Base-by-base conservation (phyloP, 2,888 invertebrate genomes). In the Andricus curvator region DNA sequence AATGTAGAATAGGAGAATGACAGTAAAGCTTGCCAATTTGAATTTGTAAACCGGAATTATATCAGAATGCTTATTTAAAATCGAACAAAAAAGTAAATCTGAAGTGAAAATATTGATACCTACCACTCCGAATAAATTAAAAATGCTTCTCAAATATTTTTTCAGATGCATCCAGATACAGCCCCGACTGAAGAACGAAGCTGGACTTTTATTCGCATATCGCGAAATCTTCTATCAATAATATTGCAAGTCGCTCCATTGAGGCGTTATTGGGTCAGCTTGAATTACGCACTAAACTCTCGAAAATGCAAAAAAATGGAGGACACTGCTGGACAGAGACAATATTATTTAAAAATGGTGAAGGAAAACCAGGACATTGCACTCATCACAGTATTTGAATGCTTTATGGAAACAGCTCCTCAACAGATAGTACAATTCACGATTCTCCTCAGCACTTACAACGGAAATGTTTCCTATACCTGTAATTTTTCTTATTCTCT, bases 311-410 rank as follows among this genome's bases (percentile, higher is more conserved):
- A 95, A 83, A 94, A 93, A 83, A 93, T 93, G 17, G 93, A 94
- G 15, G 95, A 96, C 88, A 91, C 92, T 5, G 92, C 93, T 22
- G 94, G 94, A 15, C 96, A 96, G 89, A 94, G 95, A 70, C 93
- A 94, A 87, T 96, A 96, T 92, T 97, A 96, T 89, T 93, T 95
- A 60, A 93, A 96, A 83, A 96, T 96, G 96, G 93, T 96, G 79
- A 96, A 96, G 86, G 97, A 97, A 88, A 97, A 97, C 90, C 95
- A 96, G 0, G 97, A 97, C 91, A 96, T 96, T 0, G 96, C 97
- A 0, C 93, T 97, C 80, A 93, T 97, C 81, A 93, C 96, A 87
- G 95, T 97, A 66, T 95, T 97, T 88, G 97, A 97, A 91, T 96
- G 97, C 91, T 97, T 97, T 91, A 92, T 97, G 67, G 97, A 97